These are phyloP conservation scores for Malurus elegans DNA, from an alignment of 2,113 vertebrate species.

Conservation along the genomic window DNA sequence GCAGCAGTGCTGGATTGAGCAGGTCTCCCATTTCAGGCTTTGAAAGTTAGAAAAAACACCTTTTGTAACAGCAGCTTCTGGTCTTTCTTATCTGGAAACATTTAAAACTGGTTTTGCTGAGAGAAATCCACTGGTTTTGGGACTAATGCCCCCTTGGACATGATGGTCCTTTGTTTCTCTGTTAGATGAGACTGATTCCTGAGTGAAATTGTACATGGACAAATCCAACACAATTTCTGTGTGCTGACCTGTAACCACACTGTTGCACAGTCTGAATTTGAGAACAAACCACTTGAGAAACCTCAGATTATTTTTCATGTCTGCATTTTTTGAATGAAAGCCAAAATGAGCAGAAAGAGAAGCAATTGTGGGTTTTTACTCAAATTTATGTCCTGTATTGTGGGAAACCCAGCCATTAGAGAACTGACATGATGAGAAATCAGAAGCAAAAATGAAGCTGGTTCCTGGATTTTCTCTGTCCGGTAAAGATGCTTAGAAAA, in stretches of 20 bases:
- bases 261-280: not conserved
- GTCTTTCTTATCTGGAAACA: not conserved
- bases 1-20: not conserved
- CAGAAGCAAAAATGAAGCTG: not conserved
- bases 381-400: not conserved
- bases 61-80: not conserved
- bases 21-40: not conserved
- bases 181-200: not conserved
- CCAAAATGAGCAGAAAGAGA: not conserved
- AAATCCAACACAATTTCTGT: not conserved
- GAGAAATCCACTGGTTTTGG: not conserved
- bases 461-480: not conserved
- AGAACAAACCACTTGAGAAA: not conserved
- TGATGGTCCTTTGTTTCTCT: not conserved
- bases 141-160: not conserved
- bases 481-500: not conserved
- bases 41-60: not conserved
- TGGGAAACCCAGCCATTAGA: not conserved
- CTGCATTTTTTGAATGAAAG: not conserved
- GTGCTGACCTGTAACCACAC: not conserved
- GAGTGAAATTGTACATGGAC: rapidly evolving
- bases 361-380: not conserved
- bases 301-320: not conserved
- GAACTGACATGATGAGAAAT: not conserved
- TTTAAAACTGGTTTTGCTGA: rapidly evolving